A percentile compares a stretch with the other conserved stretches of the same genome.
Evolutionary conservation across 2,113 vertebrate species (phyloP).

Genomic region (Corydoras maculifer): DNA sequence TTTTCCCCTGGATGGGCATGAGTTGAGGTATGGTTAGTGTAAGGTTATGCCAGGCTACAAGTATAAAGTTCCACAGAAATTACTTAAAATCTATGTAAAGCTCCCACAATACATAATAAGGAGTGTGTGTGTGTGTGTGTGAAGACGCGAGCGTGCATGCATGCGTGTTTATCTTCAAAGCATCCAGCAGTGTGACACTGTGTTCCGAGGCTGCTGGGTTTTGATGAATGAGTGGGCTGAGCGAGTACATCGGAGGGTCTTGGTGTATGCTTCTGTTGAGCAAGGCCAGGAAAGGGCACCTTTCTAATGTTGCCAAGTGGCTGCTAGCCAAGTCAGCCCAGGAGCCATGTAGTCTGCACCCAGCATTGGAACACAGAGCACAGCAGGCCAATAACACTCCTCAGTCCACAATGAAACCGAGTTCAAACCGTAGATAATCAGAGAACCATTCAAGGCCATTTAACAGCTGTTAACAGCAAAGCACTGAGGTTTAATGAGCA

Average conservation of each 20-base stretch:
- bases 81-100: too few relatives aligned
- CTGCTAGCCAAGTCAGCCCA: conserved; percentile 59
- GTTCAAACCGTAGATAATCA: conserved; percentile 31
- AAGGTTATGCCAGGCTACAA: too few relatives aligned
- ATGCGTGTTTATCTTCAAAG: conserved; percentile 48
- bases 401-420: conserved; percentile 29
- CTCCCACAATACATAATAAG: too few relatives aligned
- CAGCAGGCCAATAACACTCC: conserved; percentile 53
- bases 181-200: conserved; percentile 53
- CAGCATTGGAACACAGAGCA: conserved; percentile 63
- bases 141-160: too few relatives aligned
- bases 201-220: conserved; percentile 63
- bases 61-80: too few relatives aligned
- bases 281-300: conserved; percentile 69
- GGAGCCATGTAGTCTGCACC: conserved; percentile 72
- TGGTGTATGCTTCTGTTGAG: conserved; percentile 59
- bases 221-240: conserved; percentile 71
- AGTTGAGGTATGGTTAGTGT: too few relatives aligned
- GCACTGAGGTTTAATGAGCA: conserved; percentile 11
- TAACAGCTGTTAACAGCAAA: conserved; percentile 26
- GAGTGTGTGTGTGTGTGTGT: neutral
- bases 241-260: conserved; percentile 65
- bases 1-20: too few relatives aligned
- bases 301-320: conserved; percentile 75
- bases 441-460: conserved; percentile 15